A percentile compares a stretch with the other conserved stretches of the same genome.
These are phyloP conservation scores for Oxyteleia sp. DNA, from an alignment of 2,888 invertebrate species.

Conservation along the genomic window DNA sequence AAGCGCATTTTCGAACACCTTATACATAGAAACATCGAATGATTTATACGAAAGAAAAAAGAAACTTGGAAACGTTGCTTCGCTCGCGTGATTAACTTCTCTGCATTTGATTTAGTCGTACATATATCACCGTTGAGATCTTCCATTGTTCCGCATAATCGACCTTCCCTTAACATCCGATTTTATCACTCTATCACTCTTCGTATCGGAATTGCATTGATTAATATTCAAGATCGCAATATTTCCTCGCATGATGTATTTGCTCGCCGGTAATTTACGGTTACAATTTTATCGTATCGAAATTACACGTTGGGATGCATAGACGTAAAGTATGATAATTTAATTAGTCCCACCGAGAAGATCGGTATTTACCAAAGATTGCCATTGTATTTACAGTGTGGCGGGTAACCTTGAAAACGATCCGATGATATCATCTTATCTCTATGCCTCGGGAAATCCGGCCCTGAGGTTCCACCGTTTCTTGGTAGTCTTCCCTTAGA, in stretches of 20 bases:
- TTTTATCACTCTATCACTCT: slow-evolving; percentile 47
- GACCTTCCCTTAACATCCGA: slow-evolving; percentile 63
- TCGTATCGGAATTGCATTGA: slow-evolving; percentile 36
- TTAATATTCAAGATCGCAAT: slow-evolving; percentile 50
- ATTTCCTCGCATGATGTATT: slow-evolving; percentile 44
- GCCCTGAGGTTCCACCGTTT: slow-evolving; percentile 19
- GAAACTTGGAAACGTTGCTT: not conserved
- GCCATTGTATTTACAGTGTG: not conserved
- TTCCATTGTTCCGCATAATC: slow-evolving; percentile 55
- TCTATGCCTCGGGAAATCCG: slow-evolving; percentile 22
- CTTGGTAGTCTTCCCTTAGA: slow-evolving; percentile 30
- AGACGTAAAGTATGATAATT: slow-evolving; percentile 42
- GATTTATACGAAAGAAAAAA: not conserved
- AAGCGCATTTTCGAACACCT: not conserved
- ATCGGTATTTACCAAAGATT: not conserved
- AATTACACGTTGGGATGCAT: slow-evolving; percentile 42
- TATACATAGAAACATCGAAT: not conserved
- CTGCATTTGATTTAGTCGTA: slow-evolving; percentile 34
- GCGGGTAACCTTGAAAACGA: slow-evolving; percentile 18
- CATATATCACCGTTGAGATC: slow-evolving; percentile 38
- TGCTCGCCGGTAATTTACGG: slow-evolving; percentile 24
- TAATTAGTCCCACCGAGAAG: slow-evolving; percentile 30
- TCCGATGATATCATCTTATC: slow-evolving; percentile 41
- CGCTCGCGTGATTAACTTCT: slow-evolving; percentile 45
- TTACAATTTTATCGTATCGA: slow-evolving; percentile 40